phyloP scores from a whole-genome alignment of 1,140 invertebrate genomes.

The Carcinoscorpius rotundicauda region DNA sequence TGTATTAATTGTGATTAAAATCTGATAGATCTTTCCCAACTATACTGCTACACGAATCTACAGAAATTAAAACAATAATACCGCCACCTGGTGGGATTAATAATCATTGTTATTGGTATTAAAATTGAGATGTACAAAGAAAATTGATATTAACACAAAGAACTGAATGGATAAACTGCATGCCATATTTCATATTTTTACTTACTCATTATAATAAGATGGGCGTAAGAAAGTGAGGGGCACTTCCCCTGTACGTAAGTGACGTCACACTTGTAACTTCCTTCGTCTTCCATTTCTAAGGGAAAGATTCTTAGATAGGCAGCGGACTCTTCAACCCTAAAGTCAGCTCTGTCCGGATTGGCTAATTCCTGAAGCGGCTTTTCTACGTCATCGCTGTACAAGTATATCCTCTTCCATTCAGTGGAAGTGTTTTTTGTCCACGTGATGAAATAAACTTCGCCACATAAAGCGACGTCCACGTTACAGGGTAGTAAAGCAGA shows the following conservation, averaged over 20 bases:
- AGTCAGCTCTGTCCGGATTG: slow-evolving; percentile 19
- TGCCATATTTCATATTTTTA: not conserved
- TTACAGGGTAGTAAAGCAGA: slow-evolving; percentile 22
- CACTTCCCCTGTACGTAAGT: slow-evolving; percentile 27
- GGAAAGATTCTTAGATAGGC: slow-evolving; percentile 19
- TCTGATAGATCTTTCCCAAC: too few relatives aligned
- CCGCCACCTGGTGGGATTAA: too few relatives aligned
- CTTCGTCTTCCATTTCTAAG: slow-evolving; percentile 23
- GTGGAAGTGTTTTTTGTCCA: slow-evolving; percentile 24
- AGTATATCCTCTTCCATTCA: slow-evolving; percentile 25
- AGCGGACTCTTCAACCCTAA: slow-evolving; percentile 11
- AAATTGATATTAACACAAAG: too few relatives aligned
- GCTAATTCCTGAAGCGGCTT: slow-evolving; percentile 24
- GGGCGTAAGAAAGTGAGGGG: slow-evolving; percentile 26
- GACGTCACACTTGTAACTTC: slow-evolving; percentile 27
- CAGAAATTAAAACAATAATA: too few relatives aligned
- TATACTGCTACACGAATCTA: too few relatives aligned
- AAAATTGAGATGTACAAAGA: too few relatives aligned
- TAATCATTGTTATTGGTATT: too few relatives aligned
- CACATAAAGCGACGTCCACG: slow-evolving; percentile 24
- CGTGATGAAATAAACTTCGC: slow-evolving; percentile 27
- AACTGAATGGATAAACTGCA: too few relatives aligned
- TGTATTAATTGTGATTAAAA: too few relatives aligned
- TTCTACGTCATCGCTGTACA: slow-evolving; percentile 24
- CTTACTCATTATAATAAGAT: slow-evolving; percentile 26